These are phyloP conservation scores for Hydriomena furcata DNA, from an alignment of 2,888 invertebrate genomes.

Conservation along the genomic window DNA sequence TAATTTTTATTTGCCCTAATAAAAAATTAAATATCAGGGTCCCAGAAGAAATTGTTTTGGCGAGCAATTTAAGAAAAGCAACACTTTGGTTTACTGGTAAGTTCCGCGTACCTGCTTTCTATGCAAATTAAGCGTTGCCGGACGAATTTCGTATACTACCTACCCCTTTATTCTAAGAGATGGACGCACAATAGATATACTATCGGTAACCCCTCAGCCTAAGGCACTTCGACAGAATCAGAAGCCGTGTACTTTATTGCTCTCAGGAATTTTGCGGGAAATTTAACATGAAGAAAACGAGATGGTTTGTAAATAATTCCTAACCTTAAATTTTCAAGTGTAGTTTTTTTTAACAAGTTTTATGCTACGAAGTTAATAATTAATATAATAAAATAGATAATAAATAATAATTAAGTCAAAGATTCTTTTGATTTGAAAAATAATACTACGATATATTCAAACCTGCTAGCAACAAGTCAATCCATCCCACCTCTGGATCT, in stretches of 20 bases:
- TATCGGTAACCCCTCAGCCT: constrained; percentile 70
- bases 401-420: too few species aligned
- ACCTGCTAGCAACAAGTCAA: background rate
- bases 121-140: constrained; percentile 30
- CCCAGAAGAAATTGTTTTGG: too few species aligned
- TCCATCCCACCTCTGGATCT: background rate
- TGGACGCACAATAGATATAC: constrained; percentile 68
- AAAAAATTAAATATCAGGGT: too few species aligned
- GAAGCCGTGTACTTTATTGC: constrained; percentile 70
- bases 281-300: constrained; percentile 38
- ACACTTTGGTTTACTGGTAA: background rate
- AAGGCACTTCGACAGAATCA: constrained; percentile 57
- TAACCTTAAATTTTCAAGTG: background rate
- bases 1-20: too few species aligned
- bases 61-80: too few species aligned
- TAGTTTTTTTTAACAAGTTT: too few species aligned
- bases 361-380: too few species aligned
- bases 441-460: too few species aligned
- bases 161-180: constrained; percentile 63
- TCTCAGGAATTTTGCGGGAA: constrained; percentile 56
- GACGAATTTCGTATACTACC: constrained; percentile 68
- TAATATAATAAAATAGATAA: too few species aligned
- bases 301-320: constrained; percentile 20
- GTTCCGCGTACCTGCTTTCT: constrained; percentile 4
- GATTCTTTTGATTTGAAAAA: too few species aligned